A percentile compares a stretch with the other conserved stretches of the same genome.
Evolutionary conservation across 2,113 vertebrate genomes (phyloP).

Genomic region (Thalassoma bifasciatum): DNA sequence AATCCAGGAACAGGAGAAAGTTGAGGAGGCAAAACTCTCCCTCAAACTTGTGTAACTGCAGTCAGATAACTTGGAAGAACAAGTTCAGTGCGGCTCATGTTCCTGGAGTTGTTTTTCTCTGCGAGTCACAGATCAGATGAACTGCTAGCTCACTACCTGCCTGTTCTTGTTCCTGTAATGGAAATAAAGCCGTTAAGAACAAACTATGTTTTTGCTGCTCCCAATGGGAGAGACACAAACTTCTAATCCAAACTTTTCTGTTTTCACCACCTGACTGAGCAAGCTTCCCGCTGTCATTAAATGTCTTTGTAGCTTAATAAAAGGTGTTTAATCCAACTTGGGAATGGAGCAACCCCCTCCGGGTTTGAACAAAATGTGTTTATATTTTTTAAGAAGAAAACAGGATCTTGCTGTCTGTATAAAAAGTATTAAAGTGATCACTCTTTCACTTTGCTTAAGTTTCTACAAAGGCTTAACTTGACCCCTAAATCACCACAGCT

Average conservation of each 20-base stretch:
- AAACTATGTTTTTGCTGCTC: conserved; percentile 10
- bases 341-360: neutral
- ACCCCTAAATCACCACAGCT: conserved; percentile 25
- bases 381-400: conserved; percentile 9
- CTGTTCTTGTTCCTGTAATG: conserved; percentile 10
- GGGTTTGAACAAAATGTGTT: conserved; percentile 13
- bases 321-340: neutral
- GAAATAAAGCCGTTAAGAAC: conserved; percentile 15
- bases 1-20: neutral
- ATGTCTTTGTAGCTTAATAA: conserved; percentile 18
- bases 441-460: conserved; percentile 15
- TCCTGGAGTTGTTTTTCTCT: neutral
- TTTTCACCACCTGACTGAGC: conserved; percentile 27
- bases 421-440: conserved; percentile 29
- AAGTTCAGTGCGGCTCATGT: neutral
- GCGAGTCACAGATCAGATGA: neutral
- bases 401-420: neutral
- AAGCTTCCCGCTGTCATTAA: conserved; percentile 15
- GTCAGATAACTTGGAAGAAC: neutral
- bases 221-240: conserved; percentile 20
- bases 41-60: neutral
- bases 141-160: neutral
- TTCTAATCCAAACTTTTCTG: conserved; percentile 3
- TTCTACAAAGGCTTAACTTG: conserved; percentile 36
- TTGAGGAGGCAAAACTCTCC: neutral